Evolutionary conservation across 2,888 invertebrate species (phyloP), one percentile per base, ranked within the genome.

Genomic region (Copidosoma aretas): DNA sequence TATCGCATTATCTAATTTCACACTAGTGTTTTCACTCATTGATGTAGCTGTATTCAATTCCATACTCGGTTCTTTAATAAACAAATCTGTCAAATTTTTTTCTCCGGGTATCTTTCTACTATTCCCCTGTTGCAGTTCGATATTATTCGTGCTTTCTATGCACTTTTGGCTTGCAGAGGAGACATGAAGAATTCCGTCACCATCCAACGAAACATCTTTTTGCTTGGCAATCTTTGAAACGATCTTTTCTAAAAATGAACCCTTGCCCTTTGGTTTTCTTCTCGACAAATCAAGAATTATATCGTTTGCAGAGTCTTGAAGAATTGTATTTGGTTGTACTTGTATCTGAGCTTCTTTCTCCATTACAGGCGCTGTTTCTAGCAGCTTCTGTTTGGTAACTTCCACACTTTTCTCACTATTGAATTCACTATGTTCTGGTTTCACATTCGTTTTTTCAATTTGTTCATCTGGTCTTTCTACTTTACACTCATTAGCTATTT

Each of bases 171-270:
- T 24, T n/a, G 62, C 61, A 14, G 22, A 10, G 10, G 56, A 64
- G 54, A 51, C n/a, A 8, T 60, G 54, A 19, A 17, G 39, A 41
- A 57, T 46, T 32, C 41, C 53, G 8, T 66, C 71, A 5, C 61
- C 61, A 0, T 71, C 68, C 1, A 82, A 67, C 39, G 79, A 59
- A 10, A 77, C 82, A 25, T 83, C 82, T 61, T 83, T 83, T 53
- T 83, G 78, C 62, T 82, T 82, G 0, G 82, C 83, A 22, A 83
- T 83, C 66, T 83, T 83, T 4, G 83, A 83, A 0, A 83, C 83
- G 10, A 83, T 83, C 73, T 81, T 83, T 63, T 83, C 83, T 12
- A 83, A 64, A 60, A 82, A 83, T 0, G 83, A 83, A 14, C 83
- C 83, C 53, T 83, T 83, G 0, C 81, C 81, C 24, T 78, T 81